A percentile compares a stretch with the other conserved stretches of the same genome.
phyloP scores from a whole-genome alignment of 2,113 vertebrate genomes.

The Prunella fulvescens region DNA sequence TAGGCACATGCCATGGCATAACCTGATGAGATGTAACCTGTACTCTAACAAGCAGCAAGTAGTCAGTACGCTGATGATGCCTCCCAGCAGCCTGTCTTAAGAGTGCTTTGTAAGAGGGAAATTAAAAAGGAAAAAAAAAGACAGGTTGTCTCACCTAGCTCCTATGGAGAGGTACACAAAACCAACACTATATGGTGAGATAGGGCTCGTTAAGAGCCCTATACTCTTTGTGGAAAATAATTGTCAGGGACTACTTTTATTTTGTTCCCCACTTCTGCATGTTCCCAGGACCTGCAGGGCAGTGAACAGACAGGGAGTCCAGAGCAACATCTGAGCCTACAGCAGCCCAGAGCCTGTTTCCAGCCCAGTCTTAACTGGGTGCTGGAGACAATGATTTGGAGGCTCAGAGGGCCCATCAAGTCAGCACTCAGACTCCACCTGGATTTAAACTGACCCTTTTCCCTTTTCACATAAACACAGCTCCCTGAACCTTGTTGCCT shows the following conservation, averaged over 20 bases:
- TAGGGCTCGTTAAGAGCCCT: background rate
- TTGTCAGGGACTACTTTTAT: background rate
- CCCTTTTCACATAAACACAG: background rate
- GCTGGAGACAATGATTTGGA: background rate
- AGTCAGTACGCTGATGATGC: background rate
- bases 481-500: background rate
- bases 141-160: background rate
- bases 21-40: slow-evolving; percentile 21
- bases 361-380: background rate
- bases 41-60: background rate
- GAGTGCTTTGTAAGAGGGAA: background rate
- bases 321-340: background rate
- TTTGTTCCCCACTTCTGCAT: background rate
- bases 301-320: background rate
- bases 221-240: background rate
- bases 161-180: background rate
- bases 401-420: background rate
- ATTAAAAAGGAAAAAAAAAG: background rate
- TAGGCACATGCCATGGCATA: background rate
- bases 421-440: background rate
- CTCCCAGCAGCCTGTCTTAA: background rate
- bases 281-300: background rate
- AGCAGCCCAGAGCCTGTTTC: background rate
- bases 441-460: background rate
- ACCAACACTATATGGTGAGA: background rate